Base-by-base conservation (phyloP, 2,113 vertebrate species). In the Manacus vitellinus region DNA sequence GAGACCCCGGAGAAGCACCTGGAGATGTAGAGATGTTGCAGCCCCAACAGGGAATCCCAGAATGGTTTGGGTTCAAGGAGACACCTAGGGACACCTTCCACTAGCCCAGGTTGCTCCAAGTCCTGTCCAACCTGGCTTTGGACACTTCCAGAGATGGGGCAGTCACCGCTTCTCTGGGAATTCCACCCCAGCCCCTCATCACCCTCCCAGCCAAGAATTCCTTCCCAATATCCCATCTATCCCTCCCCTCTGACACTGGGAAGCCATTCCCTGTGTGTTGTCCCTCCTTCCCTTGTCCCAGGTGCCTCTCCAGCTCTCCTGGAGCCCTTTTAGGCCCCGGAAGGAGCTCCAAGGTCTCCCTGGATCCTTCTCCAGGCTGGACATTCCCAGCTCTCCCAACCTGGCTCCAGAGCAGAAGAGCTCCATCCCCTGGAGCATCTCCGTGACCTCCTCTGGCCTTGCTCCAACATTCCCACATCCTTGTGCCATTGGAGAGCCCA, bases 151-250 rank as follows among this genome's bases (percentile, higher is more conserved):
- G 24, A 70, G 39, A 46, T 61, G 28, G 8, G 8, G 39, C n/a
- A 82, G 27, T 8, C n/a, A 54, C 54, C 82, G 13, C 1, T 75
- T 4, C 28, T n/a, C 37, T 25, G 28, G n/a, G 67, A 56, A 72
- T 20, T 55, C 49, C 25, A 9, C 25, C 1, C 13, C 28, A 47
- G 28, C 0, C 0, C 3, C 4, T 75, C 8, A 2, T 2, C 25
- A 20, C 6, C 3, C 4, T 51, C 14, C 0, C 4, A 52, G 7
- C 0, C 0, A 67, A 12, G 17, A 76, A 27, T 68, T 75, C 0
- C 39, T 41, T 47, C 78, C n/a, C 61, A 68, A 15, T 4, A 54
- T 47, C 47, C n/a, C 24, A 41, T 7, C 39, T 2, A 25, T 0
- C 5, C 23, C 4, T 17, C 1, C 24, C 13, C 8, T 65, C 4